Evolutionary conservation across 1,140 invertebrate genomes (phyloP), one percentile per base, ranked within the genome.

Genomic region (Metaphire vulgaris): DNA sequence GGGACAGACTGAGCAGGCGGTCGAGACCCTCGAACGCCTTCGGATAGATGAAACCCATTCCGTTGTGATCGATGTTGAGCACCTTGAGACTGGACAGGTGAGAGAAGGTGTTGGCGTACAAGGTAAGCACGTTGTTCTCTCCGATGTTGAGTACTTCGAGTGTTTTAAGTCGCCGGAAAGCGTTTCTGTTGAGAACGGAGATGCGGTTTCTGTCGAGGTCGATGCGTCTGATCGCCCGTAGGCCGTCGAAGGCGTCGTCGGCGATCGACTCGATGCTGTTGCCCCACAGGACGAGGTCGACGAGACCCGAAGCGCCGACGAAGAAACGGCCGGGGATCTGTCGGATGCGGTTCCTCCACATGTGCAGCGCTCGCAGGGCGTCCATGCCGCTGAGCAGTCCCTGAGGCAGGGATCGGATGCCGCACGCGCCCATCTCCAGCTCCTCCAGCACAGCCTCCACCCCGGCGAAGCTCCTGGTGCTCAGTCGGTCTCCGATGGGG

Each of bases 1-100:
- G 85, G 77, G 88, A 88, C 26, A 93, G 85, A 70, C 89, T 89
- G 72, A 89, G 88, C 72, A 93, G 85, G 26, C 88, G 87, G 0
- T 91, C 91, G 28, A 93, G 81, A 81, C 91, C 89, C 1, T 89
- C 87, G 83, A 93, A 92, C 0, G 90, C 89, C 78, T 90, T 88
- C 65, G 90, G 89, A 75, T 90, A 89, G 71, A 93, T 89, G 82
- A 91, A 91, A 0, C 88, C 83, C 67, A 93, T 90, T 78, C 87
- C 87, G 83, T 93, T 93, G 71, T 91, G 89, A 76, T 91, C 89
- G 74, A 93, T 85, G 83, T 89, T 90, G 72, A 93, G 87, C 2
- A 88, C 85, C 6, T 88, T 88, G 66, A 93, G 83, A 82, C 89
- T 91, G 0, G 88, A 88, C 76, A 92, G 87, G 79, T 90, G 88